Evolutionary conservation across 2,113 vertebrate species (phyloP).

Genomic region (Lynx canadensis): DNA sequence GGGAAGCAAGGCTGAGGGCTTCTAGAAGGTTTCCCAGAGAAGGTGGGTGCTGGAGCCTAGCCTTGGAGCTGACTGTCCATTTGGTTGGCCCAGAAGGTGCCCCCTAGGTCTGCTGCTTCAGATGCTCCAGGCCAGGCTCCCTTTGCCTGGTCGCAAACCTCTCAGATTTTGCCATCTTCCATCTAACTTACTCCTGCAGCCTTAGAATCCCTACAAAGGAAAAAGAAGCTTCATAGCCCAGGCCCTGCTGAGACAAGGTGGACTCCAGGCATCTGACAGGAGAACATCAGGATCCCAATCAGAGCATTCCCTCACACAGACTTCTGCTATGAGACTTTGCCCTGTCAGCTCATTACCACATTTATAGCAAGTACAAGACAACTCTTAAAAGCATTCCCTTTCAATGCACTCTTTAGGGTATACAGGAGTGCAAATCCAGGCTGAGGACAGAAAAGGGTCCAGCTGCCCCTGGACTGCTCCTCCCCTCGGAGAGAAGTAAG

Average conservation of each 20-base stretch:
- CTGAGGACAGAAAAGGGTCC: neutral
- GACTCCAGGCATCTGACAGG: neutral
- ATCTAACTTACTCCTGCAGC: neutral
- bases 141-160: neutral
- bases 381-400: neutral
- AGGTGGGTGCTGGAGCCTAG: neutral
- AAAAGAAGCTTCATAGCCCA: neutral
- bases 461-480: neutral
- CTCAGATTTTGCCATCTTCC: neutral
- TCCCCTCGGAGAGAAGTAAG: neutral
- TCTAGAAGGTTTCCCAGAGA: neutral
- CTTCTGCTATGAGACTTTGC: neutral
- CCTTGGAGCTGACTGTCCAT: rapidly evolving
- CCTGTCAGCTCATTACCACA: neutral
- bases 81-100: neutral
- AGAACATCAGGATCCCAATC: neutral
- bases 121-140: neutral
- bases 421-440: neutral
- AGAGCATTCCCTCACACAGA: neutral
- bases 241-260: neutral
- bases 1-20: neutral
- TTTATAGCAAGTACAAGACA: neutral
- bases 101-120: neutral
- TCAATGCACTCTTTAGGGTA: neutral
- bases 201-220: neutral